Evolutionary conservation across 2,113 vertebrate species (phyloP), one percentile per base, ranked within the genome.

Genomic region (Charina bottae): DNA sequence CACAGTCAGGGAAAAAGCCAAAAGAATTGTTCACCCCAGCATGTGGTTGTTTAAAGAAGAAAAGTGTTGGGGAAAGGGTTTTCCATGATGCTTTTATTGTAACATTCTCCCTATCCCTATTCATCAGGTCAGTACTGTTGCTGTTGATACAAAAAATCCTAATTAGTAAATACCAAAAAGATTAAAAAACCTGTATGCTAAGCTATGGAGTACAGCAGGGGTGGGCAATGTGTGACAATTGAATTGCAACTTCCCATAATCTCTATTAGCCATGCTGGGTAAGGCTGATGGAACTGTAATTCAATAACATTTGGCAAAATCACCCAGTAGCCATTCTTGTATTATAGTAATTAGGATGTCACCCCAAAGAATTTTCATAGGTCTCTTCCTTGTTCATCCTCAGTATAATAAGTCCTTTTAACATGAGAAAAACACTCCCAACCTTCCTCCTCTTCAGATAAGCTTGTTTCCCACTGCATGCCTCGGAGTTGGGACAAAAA

Each of bases 21-120:
- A 83, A 90, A 60, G 53, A 92, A n/a, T 87, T 95, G 37, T 89
- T 85, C 90, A 91, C 37, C 78, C 72, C 60, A 13, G 85, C 93
- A 92, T 15, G 0, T 83, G 9, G 1, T 89, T 90, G 42, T 89
- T 95, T 83, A 90, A 92, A 85, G 83, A 54, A 95, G 49, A 6
- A 88, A 62, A 78, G 83, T 17, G 0, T 49, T 83, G 87, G 53
- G 59, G 83, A 92, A 93, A 91, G 6, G 10, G 24, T n/a, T 94
- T 92, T 93, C 93, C 6, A n/a, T 56, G 0, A 37, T 88, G 3
- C 55, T 95, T 83, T 84, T 49, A 53, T 53, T 21, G 9, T 42
- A 78, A 21, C 72, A 23, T 91, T 91, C 90, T 17, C 90, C 78
- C 23, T 64, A 6, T 28, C 84, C 21, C 3, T 11, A 85, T 33